Evolutionary conservation across 2,113 vertebrate species (phyloP), one percentile per base, ranked within the genome.

Genomic region (Toxotes chatareus): DNA sequence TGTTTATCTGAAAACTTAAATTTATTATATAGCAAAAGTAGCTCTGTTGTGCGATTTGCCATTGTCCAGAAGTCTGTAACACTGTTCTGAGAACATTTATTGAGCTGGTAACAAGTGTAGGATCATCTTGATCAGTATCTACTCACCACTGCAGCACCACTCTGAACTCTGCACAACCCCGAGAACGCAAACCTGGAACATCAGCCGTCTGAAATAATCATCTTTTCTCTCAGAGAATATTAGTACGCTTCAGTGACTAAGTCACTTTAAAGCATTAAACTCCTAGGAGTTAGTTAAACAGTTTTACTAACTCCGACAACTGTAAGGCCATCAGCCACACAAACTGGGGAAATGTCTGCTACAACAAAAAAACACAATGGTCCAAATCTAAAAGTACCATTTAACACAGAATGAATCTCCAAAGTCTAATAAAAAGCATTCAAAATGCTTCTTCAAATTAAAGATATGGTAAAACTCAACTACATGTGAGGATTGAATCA

Each of bases 211-310:
- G 80, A 88, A 82, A 92, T 90, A 96, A 96, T 96, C 95, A 95
- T 93, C 94, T 97, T 97, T 99, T 99, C 98, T 99, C 98, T 97
- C 96, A 99, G 98, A 99, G 98, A 99, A 99, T 95, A 99, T 98
- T 97, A 98, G 98, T 97, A 96, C 92, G 95, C 82, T 70, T 90
- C 85, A 96, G 97, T 97, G 97, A 99, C 97, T 94, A 95, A 86
- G 97, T 98, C 98, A 98, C 97, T 95, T 96, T 95, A 96, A 96
- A 96, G 96, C 97, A 96, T 96, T 96, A 96, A 98, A 98, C 97
- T 97, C 97, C 97, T 98, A 96, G 95, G 97, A 99, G 97, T 99
- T 97, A 98, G 97, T 97, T 96, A 95, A 83, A 97, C 97, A 95
- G 92, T 96, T 57, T 96, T 94, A 96, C 83, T 96, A 95, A 96